Evolutionary conservation across 2,888 invertebrate genomes (phyloP).

Genomic region (Agelastica alni): DNA sequence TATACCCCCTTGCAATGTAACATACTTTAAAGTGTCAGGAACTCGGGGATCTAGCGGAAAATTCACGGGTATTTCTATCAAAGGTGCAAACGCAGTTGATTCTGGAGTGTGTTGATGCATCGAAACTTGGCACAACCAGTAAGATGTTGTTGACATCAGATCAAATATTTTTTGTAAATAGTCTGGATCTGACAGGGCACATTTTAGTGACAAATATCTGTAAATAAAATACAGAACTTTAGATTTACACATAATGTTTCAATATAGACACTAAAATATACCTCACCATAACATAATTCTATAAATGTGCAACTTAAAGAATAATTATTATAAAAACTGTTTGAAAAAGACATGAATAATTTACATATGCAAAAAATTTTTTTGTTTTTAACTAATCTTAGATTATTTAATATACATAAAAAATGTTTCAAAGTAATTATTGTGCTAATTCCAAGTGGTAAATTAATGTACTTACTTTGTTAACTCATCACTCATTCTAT

Average conservation of each 20-base stretch:
- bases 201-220: conserved; percentile 74
- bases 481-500: conserved; percentile 67
- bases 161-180: conserved; percentile 72
- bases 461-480: conserved; percentile 59
- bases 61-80: conserved; percentile 58
- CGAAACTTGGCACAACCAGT: conserved; percentile 86
- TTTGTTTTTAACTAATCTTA: too few species aligned
- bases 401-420: not conserved
- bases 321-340: too few species aligned
- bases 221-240: too few species aligned
- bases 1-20: not conserved
- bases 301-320: too few species aligned
- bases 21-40: conserved; percentile 70
- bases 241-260: too few species aligned
- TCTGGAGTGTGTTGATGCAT: conserved; percentile 57
- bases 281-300: too few species aligned
- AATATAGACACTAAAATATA: too few species aligned
- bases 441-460: too few species aligned
- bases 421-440: too few species aligned
- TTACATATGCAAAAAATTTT: too few species aligned
- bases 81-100: conserved; percentile 64
- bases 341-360: too few species aligned
- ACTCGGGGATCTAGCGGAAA: conserved; percentile 69
- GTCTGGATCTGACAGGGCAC: conserved; percentile 76
- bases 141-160: conserved; percentile 80